These are phyloP conservation scores for Lypha dubia DNA, from an alignment of 2,888 invertebrate species.

Conservation along the genomic window DNA sequence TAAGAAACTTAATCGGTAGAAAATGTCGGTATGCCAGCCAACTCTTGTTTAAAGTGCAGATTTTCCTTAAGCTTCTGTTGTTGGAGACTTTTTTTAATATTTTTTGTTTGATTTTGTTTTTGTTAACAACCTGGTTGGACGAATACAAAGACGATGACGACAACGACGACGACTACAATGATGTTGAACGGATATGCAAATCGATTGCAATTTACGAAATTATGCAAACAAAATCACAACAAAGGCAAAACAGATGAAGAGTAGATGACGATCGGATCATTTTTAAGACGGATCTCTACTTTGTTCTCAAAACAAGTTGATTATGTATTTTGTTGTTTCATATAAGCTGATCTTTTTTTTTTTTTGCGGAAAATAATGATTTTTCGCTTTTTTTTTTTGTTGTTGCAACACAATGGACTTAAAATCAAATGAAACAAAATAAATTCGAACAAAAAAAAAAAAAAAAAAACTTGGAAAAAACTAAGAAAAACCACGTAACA, in stretches of 20 bases:
- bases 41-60: conserved; percentile 63
- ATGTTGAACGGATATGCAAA: conserved; percentile 74
- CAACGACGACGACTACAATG: conserved; percentile 33
- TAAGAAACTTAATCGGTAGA: conserved; percentile 39
- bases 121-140: conserved; percentile 54
- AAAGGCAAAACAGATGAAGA: conserved; percentile 59
- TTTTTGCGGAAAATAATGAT: conserved; percentile 63
- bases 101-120: conserved; percentile 45
- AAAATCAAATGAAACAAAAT: conserved; percentile 54
- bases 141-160: conserved; percentile 29
- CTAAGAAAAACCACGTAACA: conserved; percentile 47
- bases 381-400: conserved; percentile 57
- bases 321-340: conserved; percentile 3
- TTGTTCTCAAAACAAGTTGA: conserved; percentile 29
- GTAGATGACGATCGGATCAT: conserved; percentile 67
- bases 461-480: too few relatives aligned
- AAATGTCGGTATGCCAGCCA: conserved; percentile 46
- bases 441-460: conserved; percentile 13
- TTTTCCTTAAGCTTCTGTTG: conserved; percentile 54
- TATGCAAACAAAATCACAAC: conserved; percentile 72
- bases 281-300: conserved; percentile 62
- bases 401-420: conserved; percentile 62
- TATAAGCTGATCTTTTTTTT: conserved; percentile 6
- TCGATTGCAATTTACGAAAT: conserved; percentile 75
- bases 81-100: conserved; percentile 30